Base-by-base conservation (phyloP, 2,888 invertebrate genomes). In the Alloscopus bannaensis region DNA sequence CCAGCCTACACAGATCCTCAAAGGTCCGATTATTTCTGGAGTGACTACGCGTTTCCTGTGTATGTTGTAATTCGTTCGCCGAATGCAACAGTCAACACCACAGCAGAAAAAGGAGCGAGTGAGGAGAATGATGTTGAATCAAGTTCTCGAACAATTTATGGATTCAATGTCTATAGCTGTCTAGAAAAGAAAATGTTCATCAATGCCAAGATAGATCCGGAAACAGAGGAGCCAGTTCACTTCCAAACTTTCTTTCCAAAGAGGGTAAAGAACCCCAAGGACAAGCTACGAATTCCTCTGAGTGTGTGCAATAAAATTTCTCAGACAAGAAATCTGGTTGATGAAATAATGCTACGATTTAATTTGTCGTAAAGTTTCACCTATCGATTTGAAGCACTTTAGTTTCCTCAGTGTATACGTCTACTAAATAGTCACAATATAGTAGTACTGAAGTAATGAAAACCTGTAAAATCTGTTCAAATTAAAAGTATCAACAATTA, bases 261-360 rank as follows among this genome's bases (percentile, higher is more conserved):
- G 66, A 78, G 68, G 57, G 83, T 83, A n/a, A 83, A 83, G 64
- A 83, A 83, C 55, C 83, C 83, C n/a, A 75, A 71, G 42, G 81
- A 83, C 11, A 81, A 73, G 50, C 36, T 83, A 20, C 28, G 81
- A 11, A 75, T 83, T 29, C 83, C 83, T 26, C 64, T 83, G 20
- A 65, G 66, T 47, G 69, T 71, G 3, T 83, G 83, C 59, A 81
- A 47, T n/a, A 81, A 79, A 59, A 81, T 83, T 20, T 55, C 66
- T 22, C 81, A 81, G 26, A 75, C 59, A 16, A 57, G 83, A 36
- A 60, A 72, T 16, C 50, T 83, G 22, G 31, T 79, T 8, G 83
- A 83, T 76, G 83, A 83, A 52, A 83, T 83, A 18, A n/a, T n/a
- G n/a, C n/a, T n/a, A 47, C 59, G 66, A 40, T 81, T 81, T 72